Conservation (phyloP, 2,113 vertebrate genomes). For the Lasiurus borealis region DNA sequence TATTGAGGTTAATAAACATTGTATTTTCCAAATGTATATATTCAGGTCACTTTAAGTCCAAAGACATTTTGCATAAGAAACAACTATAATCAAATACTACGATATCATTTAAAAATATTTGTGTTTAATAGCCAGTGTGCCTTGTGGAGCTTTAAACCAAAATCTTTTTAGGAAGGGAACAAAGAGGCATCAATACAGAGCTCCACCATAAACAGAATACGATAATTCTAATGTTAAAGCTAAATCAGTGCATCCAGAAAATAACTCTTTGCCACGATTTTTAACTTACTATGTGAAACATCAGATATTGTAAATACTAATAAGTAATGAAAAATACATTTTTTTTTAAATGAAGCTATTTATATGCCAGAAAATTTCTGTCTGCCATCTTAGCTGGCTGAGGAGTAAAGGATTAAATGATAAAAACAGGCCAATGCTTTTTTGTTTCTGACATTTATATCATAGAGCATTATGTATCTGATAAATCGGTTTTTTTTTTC, state of each 20-base stretch:
- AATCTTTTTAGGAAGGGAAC: not conserved
- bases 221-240: not conserved
- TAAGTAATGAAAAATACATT: not conserved
- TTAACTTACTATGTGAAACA: not conserved
- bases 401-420: not conserved
- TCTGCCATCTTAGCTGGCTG: not conserved
- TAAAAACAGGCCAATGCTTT: not conserved
- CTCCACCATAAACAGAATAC: not conserved
- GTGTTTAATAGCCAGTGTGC: not conserved
- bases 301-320: not conserved
- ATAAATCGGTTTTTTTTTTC: not conserved
- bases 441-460: not conserved
- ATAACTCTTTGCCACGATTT: not conserved
- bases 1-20: not conserved
- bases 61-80: not conserved
- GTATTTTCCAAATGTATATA: not conserved
- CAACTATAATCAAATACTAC: not conserved
- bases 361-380: not conserved
- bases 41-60: not conserved
- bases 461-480: not conserved
- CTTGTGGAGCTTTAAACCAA: constrained; percentile 3
- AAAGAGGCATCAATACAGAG: not conserved
- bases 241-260: not conserved
- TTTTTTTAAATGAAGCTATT: not conserved
- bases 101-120: not conserved